These are phyloP conservation scores for Philhelius pedissequus DNA, from an alignment of 2,888 invertebrate genomes.

Conservation along the genomic window DNA sequence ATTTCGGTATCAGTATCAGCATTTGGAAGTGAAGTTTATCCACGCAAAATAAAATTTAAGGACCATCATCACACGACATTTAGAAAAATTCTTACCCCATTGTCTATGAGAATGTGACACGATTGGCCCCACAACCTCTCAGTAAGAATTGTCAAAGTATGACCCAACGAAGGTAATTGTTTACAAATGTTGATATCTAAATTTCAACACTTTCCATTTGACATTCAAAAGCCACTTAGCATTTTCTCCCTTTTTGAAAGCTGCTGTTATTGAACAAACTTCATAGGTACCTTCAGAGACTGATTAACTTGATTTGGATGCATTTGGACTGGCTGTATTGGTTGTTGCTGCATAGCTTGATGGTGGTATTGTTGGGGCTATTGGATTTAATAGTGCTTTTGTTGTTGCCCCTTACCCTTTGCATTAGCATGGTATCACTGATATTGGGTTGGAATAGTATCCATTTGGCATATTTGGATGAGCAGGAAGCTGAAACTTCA, in stretches of 20 bases:
- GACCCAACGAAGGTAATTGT: slow-evolving; percentile 94
- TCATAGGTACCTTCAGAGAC: slow-evolving; percentile 99
- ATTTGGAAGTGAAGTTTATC: slow-evolving; percentile 89
- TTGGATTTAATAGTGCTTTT: slow-evolving; percentile 70
- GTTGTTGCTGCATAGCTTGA: slow-evolving; percentile 63
- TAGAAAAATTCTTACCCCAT: slow-evolving; percentile 71
- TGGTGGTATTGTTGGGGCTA: slow-evolving; percentile 73
- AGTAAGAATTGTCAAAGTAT: slow-evolving; percentile 96
- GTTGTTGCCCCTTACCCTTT: slow-evolving; percentile 68
- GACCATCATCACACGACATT: not conserved
- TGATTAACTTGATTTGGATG: too few species aligned
- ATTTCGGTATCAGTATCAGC: slow-evolving; percentile 85
- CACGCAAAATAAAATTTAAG: slow-evolving; percentile 60
- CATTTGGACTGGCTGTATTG: slow-evolving; percentile 73
- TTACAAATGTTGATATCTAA: slow-evolving; percentile 97
- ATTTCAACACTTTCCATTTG: slow-evolving; percentile 98
- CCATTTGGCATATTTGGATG: slow-evolving; percentile 79
- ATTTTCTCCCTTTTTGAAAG: slow-evolving; percentile 91
- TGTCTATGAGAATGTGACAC: slow-evolving; percentile 78
- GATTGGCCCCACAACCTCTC: slow-evolving; percentile 80
- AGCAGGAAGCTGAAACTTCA: slow-evolving; percentile 73
- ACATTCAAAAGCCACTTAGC: slow-evolving; percentile 99
- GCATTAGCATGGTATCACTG: slow-evolving; percentile 69
- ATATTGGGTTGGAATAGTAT: slow-evolving; percentile 74
- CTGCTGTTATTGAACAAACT: slow-evolving; percentile 89